These are phyloP conservation scores for Apomyelois bistriatella DNA, from an alignment of 2,888 invertebrate genomes.

Conservation along the genomic window DNA sequence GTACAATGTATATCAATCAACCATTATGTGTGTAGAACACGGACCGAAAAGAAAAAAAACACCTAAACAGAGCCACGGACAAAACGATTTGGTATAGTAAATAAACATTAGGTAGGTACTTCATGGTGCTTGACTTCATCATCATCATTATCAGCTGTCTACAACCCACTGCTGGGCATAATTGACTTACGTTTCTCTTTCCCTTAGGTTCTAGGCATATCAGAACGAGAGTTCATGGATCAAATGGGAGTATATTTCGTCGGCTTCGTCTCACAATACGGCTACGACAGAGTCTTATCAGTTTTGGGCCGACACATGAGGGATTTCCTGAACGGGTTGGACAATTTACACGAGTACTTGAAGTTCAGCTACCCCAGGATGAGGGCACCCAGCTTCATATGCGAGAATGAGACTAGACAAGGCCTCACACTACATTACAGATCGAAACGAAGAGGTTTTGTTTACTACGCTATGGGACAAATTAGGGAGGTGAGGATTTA, in stretches of 20 bases:
- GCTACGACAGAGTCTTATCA: constrained; percentile 94
- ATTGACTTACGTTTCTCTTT: constrained; percentile 11
- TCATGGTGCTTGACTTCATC: too few species aligned
- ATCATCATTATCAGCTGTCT: too few species aligned
- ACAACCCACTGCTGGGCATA: too few species aligned
- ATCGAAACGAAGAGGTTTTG: constrained; percentile 95
- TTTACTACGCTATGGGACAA: constrained; percentile 98
- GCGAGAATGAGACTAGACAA: constrained; percentile 95
- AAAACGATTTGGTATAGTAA: too few species aligned
- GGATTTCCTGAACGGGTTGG: constrained; percentile 96
- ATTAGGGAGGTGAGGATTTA: constrained; percentile 86
- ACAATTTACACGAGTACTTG: constrained; percentile 98
- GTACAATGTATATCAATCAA: too few species aligned
- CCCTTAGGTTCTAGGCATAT: constrained; percentile 88
- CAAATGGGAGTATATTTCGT: constrained; percentile 97
- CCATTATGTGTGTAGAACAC: too few species aligned
- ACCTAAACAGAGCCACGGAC: too few species aligned
- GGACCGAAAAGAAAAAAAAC: too few species aligned
- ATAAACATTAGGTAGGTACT: too few species aligned
- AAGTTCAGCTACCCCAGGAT: constrained; percentile 95
- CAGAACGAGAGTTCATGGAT: constrained; percentile 94
- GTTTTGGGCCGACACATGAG: constrained; percentile 96
- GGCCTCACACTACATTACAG: constrained; percentile 96
- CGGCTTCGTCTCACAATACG: constrained; percentile 95
- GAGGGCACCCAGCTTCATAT: constrained; percentile 97